Base-by-base conservation (phyloP, 2,797 vertebrate species). In the Diceros bicornis region DNA sequence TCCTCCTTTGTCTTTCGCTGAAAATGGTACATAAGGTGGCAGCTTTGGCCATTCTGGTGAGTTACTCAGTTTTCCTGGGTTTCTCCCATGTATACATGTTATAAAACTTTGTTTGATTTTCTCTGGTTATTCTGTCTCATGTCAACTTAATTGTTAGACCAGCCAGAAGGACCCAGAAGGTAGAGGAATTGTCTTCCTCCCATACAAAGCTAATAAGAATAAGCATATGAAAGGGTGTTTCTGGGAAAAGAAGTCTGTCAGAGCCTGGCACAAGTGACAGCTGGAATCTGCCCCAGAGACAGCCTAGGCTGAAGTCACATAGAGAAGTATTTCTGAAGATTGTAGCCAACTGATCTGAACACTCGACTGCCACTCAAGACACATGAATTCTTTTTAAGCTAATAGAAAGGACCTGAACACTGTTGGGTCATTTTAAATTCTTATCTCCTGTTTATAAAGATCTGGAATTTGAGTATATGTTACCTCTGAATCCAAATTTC, bases 401-500 rank as follows among this genome's bases (percentile, higher is more conserved):
- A 79, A 69, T 2, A 87, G 21, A 77, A 81, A 18, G 6, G 7
- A 0, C n/a, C 0, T 41, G 27, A 68, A 64, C 29, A 23, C 37
- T 74, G 7, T 1, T 74, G 52, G 37, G 20, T 55, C 27, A 52
- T 32, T 97, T 93, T 47, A 87, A 52, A 68, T 83, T 32, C 64
- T 93, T 47, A 84, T 52, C 82, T 71, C 32, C n/a, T 72, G 2
- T 68, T 77, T 72, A 77, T 41, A 89, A 84, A 41, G 21, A 88
- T 59, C 61, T 87, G 52, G 27, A 68, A 59, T 78, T 86, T 81
- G 6, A 74, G 32, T 37, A 2, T 79, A 10, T 34, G 2, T 77
- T 81, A 84, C 23, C 71, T 84, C 12, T 93, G 23, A 97, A 84
- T 75, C 14, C 50, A 71, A 75, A 83, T 29, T 62, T 57, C 61